Conservation (phyloP, 2,113 vertebrate genomes). For the Phylloscopus trochiloides region DNA sequence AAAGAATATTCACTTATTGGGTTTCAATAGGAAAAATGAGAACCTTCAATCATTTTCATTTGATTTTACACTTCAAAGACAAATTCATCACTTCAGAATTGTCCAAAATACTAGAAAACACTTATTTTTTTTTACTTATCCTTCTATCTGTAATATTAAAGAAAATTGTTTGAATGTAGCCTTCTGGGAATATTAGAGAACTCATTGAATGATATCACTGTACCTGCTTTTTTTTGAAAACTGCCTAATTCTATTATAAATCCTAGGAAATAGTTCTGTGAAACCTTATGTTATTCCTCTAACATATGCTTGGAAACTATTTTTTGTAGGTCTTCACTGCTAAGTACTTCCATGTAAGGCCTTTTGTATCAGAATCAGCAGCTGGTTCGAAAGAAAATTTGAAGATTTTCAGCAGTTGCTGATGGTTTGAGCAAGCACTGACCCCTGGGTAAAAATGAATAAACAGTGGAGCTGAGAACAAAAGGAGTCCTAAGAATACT, state of each 20-base stretch:
- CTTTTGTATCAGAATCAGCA: background rate
- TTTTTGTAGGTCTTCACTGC: background rate
- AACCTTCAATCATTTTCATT: background rate
- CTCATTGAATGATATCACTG: background rate
- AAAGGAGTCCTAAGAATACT: background rate
- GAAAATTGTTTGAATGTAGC: background rate
- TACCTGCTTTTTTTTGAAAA: background rate
- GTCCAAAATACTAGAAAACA: background rate
- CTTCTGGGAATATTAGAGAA: background rate
- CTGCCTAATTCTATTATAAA: background rate
- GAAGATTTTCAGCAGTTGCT: background rate
- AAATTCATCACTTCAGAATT: background rate
- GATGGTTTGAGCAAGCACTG: background rate
- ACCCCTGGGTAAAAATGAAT: constrained; percentile 18
- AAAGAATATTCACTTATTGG: background rate
- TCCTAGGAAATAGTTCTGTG: background rate
- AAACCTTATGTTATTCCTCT: background rate
- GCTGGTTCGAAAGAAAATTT: background rate
- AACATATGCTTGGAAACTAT: background rate
- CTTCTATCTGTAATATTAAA: background rate
- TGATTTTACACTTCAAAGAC: background rate
- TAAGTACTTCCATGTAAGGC: background rate
- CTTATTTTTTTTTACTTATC: background rate
- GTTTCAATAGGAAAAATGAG: background rate
- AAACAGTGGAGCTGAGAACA: constrained; percentile 19